Conservation (phyloP, 1,140 invertebrate genomes). For the Drosophila ficusphila region DNA sequence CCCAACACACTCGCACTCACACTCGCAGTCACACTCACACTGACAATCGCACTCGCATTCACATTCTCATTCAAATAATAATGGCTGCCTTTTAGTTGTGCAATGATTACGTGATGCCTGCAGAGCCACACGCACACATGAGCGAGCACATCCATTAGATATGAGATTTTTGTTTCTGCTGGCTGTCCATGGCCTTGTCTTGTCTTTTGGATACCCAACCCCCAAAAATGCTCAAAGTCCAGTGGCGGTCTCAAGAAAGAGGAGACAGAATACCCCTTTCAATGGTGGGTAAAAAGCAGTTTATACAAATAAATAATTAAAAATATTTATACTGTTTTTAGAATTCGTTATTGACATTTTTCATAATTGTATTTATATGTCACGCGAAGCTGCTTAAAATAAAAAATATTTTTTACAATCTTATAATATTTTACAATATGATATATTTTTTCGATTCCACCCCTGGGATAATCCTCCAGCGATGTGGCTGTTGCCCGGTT, state of each 20-base stretch:
- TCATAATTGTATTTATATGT: too few relatives aligned
- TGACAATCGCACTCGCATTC: slow-evolving; percentile 57
- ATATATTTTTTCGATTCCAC: neutral
- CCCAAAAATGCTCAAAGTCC: neutral
- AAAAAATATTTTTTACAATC: neutral
- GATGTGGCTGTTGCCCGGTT: slow-evolving; percentile 26
- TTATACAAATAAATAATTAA: neutral
- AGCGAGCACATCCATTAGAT: slow-evolving; percentile 77
- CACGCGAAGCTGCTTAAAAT: too few relatives aligned
- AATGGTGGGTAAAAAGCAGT: neutral
- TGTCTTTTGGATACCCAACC: slow-evolving; percentile 3
- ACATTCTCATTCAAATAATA: slow-evolving; percentile 80
- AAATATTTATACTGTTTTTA: neutral
- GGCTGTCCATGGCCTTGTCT: slow-evolving; percentile 38
- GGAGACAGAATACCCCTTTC: neutral
- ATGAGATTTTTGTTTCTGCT: slow-evolving; percentile 69
- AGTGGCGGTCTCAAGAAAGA: neutral
- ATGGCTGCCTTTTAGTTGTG: slow-evolving; percentile 81
- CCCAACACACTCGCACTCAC: slow-evolving; percentile 55
- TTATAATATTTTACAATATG: neutral
- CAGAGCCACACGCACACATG: slow-evolving; percentile 51
- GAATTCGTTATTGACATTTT: too few relatives aligned
- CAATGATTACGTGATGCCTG: slow-evolving; percentile 80
- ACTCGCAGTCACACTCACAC: slow-evolving; percentile 49
- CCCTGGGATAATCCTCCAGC: neutral